phyloP scores from a whole-genome alignment of 2,113 vertebrate genomes.

The Pholis gunnellus region DNA sequence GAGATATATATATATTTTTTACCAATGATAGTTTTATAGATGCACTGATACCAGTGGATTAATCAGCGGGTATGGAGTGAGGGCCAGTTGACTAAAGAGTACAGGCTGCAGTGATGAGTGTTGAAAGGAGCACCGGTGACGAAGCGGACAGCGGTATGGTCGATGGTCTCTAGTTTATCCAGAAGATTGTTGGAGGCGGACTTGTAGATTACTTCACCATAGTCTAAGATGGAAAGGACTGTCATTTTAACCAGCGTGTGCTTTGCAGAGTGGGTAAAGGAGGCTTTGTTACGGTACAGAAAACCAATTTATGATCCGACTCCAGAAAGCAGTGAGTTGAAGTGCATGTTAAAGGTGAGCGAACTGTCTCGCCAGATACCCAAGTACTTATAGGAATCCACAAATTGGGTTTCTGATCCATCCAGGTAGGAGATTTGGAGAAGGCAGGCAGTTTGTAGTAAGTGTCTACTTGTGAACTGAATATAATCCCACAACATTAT shows the following conservation, averaged over 20 bases:
- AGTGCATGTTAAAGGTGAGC: not conserved
- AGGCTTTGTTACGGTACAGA: not conserved
- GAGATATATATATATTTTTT: too few species aligned
- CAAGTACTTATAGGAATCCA: not conserved
- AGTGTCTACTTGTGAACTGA: slow-evolving; percentile 14
- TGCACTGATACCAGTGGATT: not conserved
- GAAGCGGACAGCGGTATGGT: not conserved
- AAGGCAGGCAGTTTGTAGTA: not conserved
- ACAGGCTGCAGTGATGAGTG: not conserved
- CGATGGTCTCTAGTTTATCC: not conserved
- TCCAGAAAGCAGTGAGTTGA: not conserved
- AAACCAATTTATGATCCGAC: not conserved
- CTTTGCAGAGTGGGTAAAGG: not conserved
- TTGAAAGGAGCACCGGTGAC: not conserved
- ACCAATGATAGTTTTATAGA: not conserved
- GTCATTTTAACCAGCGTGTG: not conserved
- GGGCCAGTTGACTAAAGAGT: not conserved
- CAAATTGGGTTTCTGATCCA: not conserved
- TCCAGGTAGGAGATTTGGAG: too few species aligned
- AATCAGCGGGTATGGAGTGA: not conserved
- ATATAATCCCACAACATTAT: slow-evolving; percentile 26
- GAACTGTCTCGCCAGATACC: not conserved
- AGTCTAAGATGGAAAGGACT: not conserved
- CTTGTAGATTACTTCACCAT: not conserved
- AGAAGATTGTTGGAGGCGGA: not conserved